Evolutionary conservation across 2,888 invertebrate genomes (phyloP).

Genomic region (Synergus japonicus): DNA sequence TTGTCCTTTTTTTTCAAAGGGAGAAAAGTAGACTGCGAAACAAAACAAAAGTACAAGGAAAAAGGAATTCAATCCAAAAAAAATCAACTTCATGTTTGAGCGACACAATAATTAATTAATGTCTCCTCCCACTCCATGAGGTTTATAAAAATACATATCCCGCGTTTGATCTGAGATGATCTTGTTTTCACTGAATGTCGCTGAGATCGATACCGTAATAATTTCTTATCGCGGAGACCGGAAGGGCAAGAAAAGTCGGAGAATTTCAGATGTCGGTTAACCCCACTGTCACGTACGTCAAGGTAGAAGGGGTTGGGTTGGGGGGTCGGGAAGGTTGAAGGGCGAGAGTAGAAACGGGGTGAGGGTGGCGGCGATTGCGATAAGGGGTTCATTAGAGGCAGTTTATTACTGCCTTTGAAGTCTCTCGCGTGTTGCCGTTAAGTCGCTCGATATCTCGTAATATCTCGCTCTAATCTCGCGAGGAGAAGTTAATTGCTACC

Average conservation of each 20-base stretch:
- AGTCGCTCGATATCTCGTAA: slow-evolving; percentile 78
- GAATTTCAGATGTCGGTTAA: slow-evolving; percentile 62
- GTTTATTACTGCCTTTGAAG: slow-evolving; percentile 78
- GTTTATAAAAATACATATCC: too few relatives aligned
- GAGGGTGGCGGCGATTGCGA: slow-evolving; percentile 69
- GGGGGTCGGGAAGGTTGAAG: slow-evolving; percentile 61
- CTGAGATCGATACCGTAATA: slow-evolving; percentile 63
- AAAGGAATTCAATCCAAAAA: background rate
- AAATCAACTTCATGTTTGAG: background rate
- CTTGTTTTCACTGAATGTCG: too few relatives aligned
- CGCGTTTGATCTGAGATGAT: too few relatives aligned
- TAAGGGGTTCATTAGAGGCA: slow-evolving; percentile 77
- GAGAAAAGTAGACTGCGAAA: background rate
- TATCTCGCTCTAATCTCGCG: slow-evolving; percentile 77
- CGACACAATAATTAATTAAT: too few relatives aligned
- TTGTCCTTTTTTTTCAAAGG: background rate
- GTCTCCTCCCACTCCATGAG: too few relatives aligned
- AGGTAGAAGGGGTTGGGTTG: slow-evolving; percentile 48
- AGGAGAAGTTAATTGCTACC: slow-evolving; percentile 77
- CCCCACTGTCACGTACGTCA: slow-evolving; percentile 42
- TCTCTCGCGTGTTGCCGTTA: slow-evolving; percentile 77
- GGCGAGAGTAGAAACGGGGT: slow-evolving; percentile 61
- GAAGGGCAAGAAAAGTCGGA: slow-evolving; percentile 48
- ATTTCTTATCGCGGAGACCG: slow-evolving; percentile 62
- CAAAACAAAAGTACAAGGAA: background rate